Evolutionary conservation across 92 coral and sea anemone species (phyloP).

Genomic region (Virgularia gustaviana): DNA sequence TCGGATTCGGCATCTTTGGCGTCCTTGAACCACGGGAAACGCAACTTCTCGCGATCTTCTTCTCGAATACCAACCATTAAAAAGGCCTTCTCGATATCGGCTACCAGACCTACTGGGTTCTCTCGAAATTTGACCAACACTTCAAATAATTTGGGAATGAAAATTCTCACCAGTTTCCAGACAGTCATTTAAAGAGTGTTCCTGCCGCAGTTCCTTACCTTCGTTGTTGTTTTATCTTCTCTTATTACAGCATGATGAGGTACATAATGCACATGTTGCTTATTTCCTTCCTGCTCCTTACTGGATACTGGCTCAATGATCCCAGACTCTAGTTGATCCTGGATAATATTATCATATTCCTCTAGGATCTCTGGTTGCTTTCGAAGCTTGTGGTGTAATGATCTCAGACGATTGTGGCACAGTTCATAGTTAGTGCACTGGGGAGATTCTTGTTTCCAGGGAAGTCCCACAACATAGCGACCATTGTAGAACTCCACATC

Average conservation of each 20-base stretch:
- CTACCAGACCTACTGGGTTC: slow-evolving; percentile 12
- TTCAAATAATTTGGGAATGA: slow-evolving; percentile 33
- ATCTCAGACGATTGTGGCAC: slow-evolving; percentile 51
- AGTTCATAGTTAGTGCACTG: slow-evolving; percentile 29
- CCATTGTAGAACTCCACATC: not conserved
- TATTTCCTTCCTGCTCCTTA: not conserved
- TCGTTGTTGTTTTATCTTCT: slow-evolving; percentile 8
- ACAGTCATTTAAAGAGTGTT: slow-evolving; percentile 21
- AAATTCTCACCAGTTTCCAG: slow-evolving; percentile 37
- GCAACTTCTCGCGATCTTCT: slow-evolving; percentile 29
- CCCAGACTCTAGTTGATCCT: slow-evolving; percentile 54
- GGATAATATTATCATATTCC: slow-evolving; percentile 50
- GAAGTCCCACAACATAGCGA: not conserved
- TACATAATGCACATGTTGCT: not conserved
- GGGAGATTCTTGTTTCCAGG: not conserved
- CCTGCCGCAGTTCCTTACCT: not conserved
- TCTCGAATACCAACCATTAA: slow-evolving; percentile 5
- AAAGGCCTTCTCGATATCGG: slow-evolving; percentile 50
- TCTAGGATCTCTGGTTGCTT: slow-evolving; percentile 49
- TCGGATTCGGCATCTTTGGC: not conserved
- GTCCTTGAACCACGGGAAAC: slow-evolving; percentile 44
- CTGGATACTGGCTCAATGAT: slow-evolving; percentile 43
- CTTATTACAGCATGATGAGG: slow-evolving; percentile 27
- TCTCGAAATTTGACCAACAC: slow-evolving; percentile 25
- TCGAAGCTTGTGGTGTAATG: slow-evolving; percentile 46